Evolutionary conservation across 2,797 vertebrate species (phyloP), one percentile per base, ranked within the genome.

Genomic region (Phrynocephalus forsythii): DNA sequence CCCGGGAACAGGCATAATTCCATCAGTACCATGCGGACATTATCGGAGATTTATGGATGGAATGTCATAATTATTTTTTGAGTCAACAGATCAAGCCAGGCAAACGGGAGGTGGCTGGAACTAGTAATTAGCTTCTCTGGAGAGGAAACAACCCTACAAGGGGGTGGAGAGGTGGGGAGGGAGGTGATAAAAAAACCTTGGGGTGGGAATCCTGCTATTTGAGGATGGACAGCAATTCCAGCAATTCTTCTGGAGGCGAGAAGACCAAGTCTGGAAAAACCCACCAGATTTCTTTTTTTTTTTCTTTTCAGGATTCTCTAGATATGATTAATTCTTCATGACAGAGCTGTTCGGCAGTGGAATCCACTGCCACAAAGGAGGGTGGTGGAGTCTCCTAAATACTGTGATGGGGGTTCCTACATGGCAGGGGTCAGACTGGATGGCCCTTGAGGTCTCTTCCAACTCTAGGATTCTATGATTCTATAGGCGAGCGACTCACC

Each of bases 1-100:
- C 98, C 97, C 95, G 96, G 97, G 97, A 56, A 98, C 98, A 98
- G 38, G 98, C 98, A 99, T 98, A 98, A 98, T 98, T 98, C 97
- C 97, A 97, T 97, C 97, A 97, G 95, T 97, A 96, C 96, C 96
- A 97, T 96, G 96, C 96, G 97, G 97, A 97, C 97, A 98, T 96
- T 97, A 98, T 97, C 97, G 96, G 97, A 98, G 97, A 98, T 98
- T 98, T 98, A 98, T 98, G 98, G 96, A 96, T 95, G 97, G 97
- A 97, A 98, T 98, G 98, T 97, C 93, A 97, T 98, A 98, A 98
- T 98, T 98, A 98, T 98, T 98, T 97, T 96, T 96, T 96, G 96
- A 95, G 95, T 94, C 95, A 95, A 96, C 94, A 97, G 97, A 98
- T 98, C 97, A 95, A 94, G 97, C 98, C 98, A 97, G 97, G 94